Evolutionary conservation across 2,113 vertebrate genomes (phyloP).

Genomic region (Dissostichus mawsoni): DNA sequence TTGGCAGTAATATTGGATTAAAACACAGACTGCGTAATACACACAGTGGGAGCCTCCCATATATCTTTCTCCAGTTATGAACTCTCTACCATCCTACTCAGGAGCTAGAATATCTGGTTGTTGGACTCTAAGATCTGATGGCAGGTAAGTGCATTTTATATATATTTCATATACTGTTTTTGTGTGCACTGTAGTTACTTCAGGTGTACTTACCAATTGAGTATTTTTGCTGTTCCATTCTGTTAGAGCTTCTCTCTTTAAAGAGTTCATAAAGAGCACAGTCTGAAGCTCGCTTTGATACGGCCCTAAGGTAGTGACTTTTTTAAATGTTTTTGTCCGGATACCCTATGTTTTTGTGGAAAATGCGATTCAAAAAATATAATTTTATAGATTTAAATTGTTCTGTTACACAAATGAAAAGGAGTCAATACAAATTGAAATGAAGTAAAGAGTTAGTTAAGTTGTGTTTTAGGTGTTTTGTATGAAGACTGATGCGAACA

Average conservation of each 20-base stretch:
- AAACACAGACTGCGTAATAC: constrained; percentile 49
- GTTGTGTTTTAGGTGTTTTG: neutral
- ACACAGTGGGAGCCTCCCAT: constrained; percentile 37
- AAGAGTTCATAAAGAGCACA: constrained; percentile 23
- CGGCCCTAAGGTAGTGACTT: neutral
- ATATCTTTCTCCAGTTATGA: constrained; percentile 82
- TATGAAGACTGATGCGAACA: neutral
- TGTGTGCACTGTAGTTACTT: neutral
- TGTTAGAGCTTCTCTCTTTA: neutral
- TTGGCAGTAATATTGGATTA: constrained; percentile 38
- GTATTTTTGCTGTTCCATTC: neutral
- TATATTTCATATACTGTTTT: neutral
- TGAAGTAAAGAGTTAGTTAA: neutral
- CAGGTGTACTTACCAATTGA: neutral
- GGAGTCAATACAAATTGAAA: neutral
- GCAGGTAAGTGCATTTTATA: constrained; percentile 87
- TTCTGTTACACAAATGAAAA: neutral
- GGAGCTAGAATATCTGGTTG: constrained; percentile 94
- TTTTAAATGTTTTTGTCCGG: neutral
- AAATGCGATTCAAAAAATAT: neutral
- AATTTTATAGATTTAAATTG: neutral
- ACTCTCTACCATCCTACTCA: constrained; percentile 85
- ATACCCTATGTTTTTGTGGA: neutral
- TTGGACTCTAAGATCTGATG: constrained; percentile 88
- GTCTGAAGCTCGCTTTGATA: neutral